phyloP scores from a whole-genome alignment of 2,113 vertebrate genomes.

The Fregata magnificens region DNA sequence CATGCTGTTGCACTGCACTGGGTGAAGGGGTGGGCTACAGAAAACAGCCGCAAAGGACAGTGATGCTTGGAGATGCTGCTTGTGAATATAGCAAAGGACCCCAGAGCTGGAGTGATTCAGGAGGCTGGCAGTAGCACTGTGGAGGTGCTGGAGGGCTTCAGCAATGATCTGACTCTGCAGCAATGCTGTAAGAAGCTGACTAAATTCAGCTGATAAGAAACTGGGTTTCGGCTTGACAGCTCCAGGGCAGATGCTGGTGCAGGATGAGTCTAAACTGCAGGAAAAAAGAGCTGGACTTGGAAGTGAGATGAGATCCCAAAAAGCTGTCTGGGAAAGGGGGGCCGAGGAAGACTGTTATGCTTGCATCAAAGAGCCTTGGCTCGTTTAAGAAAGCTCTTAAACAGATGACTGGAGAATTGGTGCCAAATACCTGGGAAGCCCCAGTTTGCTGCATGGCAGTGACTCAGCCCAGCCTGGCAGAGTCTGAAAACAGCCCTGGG shows the following conservation, averaged over 20 bases:
- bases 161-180: background rate
- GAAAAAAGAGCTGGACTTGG: background rate
- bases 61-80: background rate
- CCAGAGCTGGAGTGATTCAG: background rate
- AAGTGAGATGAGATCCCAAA: background rate
- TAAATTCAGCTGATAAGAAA: background rate
- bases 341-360: background rate
- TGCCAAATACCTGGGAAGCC: slow-evolving; percentile 62
- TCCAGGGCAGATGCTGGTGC: slow-evolving; percentile 14
- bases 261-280: background rate
- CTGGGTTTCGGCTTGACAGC: background rate
- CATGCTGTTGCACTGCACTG: background rate
- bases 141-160: background rate
- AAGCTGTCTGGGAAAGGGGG: background rate
- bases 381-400: slow-evolving; percentile 27
- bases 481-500: slow-evolving; percentile 13
- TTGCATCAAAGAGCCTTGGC: background rate
- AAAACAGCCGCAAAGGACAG: background rate
- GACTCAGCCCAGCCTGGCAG: slow-evolving; percentile 54
- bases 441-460: slow-evolving; percentile 62
- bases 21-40: background rate
- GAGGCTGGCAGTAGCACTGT: background rate
- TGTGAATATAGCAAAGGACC: background rate
- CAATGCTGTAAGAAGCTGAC: background rate
- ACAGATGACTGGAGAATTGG: slow-evolving; percentile 28